These are phyloP conservation scores for Clusia tigrina DNA, from an alignment of 2,888 invertebrate genomes.

Conservation along the genomic window DNA sequence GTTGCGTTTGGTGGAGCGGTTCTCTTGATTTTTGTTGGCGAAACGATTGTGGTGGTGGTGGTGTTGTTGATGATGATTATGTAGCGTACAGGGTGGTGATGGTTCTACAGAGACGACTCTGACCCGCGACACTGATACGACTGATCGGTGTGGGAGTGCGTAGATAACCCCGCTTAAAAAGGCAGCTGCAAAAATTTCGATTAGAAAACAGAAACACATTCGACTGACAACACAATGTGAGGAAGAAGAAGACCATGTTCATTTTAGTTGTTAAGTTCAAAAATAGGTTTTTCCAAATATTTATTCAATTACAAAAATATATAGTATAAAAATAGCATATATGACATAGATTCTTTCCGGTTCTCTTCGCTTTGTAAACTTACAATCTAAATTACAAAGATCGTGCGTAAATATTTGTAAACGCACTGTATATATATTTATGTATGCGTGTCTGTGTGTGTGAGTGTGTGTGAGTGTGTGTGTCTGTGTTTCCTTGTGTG, in stretches of 20 bases:
- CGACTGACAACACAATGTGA: not conserved
- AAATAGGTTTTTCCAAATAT: slow-evolving; percentile 28
- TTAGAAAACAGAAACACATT: not conserved
- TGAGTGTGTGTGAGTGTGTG: not conserved
- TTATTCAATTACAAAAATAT: slow-evolving; percentile 53
- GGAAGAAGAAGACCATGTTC: not conserved
- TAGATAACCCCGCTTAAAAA: not conserved
- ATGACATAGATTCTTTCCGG: slow-evolving; percentile 22
- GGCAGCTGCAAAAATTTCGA: not conserved
- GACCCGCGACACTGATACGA: not conserved
- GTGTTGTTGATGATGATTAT: slow-evolving; percentile 16
- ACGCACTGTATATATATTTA: not conserved
- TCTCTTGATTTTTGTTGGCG: too few species aligned
- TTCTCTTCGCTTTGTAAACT: too few species aligned
- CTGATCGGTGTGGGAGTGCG: not conserved
- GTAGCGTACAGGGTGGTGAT: slow-evolving; percentile 22
- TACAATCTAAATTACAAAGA: too few species aligned
- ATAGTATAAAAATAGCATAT: slow-evolving; percentile 33
- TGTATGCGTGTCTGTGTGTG: not conserved
- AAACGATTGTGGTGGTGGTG: slow-evolving; percentile 13
- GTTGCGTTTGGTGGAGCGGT: not conserved
- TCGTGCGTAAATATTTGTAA: too few species aligned
- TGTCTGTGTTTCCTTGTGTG: slow-evolving; percentile 17
- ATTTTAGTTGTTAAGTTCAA: slow-evolving; percentile 4
- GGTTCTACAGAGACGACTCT: not conserved